These are phyloP conservation scores for Eilema sororculum DNA, from an alignment of 2,888 invertebrate genomes.

Conservation along the genomic window DNA sequence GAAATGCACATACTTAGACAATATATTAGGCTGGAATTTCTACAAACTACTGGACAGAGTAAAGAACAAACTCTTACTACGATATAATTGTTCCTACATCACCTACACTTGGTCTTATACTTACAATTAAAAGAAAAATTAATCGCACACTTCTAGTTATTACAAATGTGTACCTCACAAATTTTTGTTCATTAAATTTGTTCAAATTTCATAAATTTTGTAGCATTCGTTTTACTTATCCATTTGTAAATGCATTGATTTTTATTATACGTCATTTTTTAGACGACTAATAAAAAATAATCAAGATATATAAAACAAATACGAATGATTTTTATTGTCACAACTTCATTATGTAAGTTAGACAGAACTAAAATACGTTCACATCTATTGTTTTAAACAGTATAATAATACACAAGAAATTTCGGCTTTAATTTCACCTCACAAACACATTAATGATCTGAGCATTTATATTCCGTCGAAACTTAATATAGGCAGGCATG, in stretches of 20 bases:
- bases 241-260: neutral
- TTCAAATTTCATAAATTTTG: neutral
- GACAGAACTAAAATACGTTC: neutral
- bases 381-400: too few relatives aligned
- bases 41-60: constrained; percentile 22
- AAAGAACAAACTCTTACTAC: constrained; percentile 9
- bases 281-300: too few relatives aligned
- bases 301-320: too few relatives aligned
- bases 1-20: neutral
- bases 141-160: neutral
- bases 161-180: neutral
- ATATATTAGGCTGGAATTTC: constrained; percentile 12
- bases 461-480: neutral
- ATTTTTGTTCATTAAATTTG: neutral
- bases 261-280: too few relatives aligned
- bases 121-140: neutral
- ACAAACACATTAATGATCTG: neutral
- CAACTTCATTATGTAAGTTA: neutral
- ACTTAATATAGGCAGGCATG: neutral
- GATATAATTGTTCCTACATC: constrained; percentile 14
- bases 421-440: neutral
- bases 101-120: constrained; percentile 17
- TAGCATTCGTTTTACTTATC: too few relatives aligned
- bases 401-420: neutral
- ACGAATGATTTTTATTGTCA: neutral